phyloP scores from a whole-genome alignment of 2,797 vertebrate species.

The Vespertilio murinus region DNA sequence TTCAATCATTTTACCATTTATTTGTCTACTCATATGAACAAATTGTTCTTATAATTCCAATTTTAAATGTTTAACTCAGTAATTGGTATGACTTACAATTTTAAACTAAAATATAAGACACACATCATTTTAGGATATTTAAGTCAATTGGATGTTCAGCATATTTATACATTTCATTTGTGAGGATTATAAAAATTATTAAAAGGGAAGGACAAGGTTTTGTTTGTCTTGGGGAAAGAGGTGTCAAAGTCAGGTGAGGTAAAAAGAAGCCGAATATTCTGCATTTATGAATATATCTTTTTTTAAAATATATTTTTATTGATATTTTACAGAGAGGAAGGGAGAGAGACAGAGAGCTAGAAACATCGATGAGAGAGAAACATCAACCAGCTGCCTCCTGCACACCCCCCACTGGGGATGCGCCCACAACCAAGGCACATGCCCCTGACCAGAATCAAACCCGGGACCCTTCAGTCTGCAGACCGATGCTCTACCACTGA shows the following conservation, averaged over 20 bases:
- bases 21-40: conserved; percentile 1
- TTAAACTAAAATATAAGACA: conserved; percentile 27
- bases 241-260: background rate
- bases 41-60: conserved; percentile 29
- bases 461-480: no score
- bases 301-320: no score
- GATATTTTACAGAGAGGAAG: no score
- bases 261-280: conserved; percentile 13
- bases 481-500: no score
- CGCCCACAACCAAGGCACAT: no score
- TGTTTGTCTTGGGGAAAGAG: background rate
- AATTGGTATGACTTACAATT: conserved; percentile 20
- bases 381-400: no score
- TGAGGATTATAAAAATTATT: background rate
- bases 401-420: no score
- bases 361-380: no score
- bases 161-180: conserved; percentile 9
- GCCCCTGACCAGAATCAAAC: no score
- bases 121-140: background rate
- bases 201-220: background rate
- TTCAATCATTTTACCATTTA: conserved; percentile 52
- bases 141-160: background rate
- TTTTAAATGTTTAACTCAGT: conserved; percentile 39
- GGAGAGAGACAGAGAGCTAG: no score
- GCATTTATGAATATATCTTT: background rate